These are phyloP conservation scores for Aulostomus chinensis DNA, from an alignment of 2,797 vertebrate species.

Conservation along the genomic window DNA sequence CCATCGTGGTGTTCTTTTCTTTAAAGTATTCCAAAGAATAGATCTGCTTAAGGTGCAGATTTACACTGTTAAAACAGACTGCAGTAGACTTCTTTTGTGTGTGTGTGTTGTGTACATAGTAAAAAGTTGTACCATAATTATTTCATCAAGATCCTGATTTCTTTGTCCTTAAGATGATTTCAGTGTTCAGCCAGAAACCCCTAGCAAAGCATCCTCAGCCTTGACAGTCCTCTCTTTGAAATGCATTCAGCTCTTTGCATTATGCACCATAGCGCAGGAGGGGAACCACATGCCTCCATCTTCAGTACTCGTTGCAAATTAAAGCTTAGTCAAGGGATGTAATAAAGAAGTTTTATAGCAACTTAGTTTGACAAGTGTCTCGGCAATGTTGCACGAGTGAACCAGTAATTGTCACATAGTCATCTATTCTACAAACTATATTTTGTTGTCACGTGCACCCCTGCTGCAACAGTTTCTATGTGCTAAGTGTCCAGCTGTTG, in stretches of 20 bases:
- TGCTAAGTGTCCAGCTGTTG: conserved; percentile 41
- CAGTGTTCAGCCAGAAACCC: neutral
- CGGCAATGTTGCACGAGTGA: conserved; percentile 11
- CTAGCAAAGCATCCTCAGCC: neutral
- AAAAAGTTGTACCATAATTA: no score
- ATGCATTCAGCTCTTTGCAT: conserved; percentile 11
- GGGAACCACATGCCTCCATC: neutral
- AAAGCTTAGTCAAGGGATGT: conserved; percentile 3
- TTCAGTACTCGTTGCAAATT: conserved; percentile 12
- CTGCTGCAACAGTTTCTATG: neutral
- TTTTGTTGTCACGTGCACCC: conserved; percentile 1
- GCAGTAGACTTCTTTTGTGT: neutral
- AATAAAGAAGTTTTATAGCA: conserved; percentile 11
- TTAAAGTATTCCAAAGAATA: conserved; percentile 29
- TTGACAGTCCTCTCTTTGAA: neutral
- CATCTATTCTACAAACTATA: neutral
- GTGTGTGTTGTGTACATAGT: no score
- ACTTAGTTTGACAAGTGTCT: conserved; percentile 4
- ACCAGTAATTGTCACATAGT: neutral
- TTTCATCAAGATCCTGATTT: conserved; percentile 1
- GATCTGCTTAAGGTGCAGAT: conserved; percentile 24
- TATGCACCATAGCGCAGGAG: neutral
- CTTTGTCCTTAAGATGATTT: neutral
- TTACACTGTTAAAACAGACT: conserved; percentile 8
- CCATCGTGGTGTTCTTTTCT: conserved; percentile 20